Evolutionary conservation across 30 jellyfish, hydroid and myxozoan species (phyloP), one percentile per base, ranked within the genome.

Genomic region (Chironex yamaguchii): DNA sequence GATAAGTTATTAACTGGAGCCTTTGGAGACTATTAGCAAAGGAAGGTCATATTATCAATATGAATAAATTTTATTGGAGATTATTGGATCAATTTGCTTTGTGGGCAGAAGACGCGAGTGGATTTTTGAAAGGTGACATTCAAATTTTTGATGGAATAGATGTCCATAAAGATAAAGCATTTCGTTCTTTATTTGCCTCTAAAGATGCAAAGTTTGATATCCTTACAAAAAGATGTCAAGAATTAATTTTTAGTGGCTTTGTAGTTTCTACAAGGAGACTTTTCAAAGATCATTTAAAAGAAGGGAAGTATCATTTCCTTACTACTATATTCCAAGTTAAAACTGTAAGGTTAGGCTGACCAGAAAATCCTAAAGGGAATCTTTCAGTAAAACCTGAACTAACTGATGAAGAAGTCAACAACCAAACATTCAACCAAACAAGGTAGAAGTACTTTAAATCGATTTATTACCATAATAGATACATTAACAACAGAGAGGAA

Each of bases 231-330:
- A 70, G 42, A 34, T 64, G 82, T 23, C 32, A 54, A 1, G 85
- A 79, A 35, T 17, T 58, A 3, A 79, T 0, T 31, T 79, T 79
- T 79, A 49, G 77, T 48, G 77, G 92, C 1, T 81, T 65, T 22
- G 13, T 66, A 6, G 78, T 51, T 67, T 81, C 49, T 1, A 49
- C 88, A 24, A 67, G 68, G 78, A 82, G 88, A 70, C 31, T 82
- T 13, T 48, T 82, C 67, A 53, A 12, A n/a, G 89, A 68, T 82
- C 92, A 82, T 36, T 33, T 82, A 29, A 42, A 48, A 25, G 92
- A 71, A 36, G 92, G 87, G 11, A 48, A 1, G 2, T n/a, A n/a
- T n/a, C n/a, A n/a, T n/a, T n/a, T n/a, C n/a, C 82, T 82, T 14
- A 75, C 52, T n/a, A 75, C 26, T 22, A 51, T 82, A 36, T 20